Conservation (phyloP, 2,888 invertebrate genomes). For the Tipula unca region DNA sequence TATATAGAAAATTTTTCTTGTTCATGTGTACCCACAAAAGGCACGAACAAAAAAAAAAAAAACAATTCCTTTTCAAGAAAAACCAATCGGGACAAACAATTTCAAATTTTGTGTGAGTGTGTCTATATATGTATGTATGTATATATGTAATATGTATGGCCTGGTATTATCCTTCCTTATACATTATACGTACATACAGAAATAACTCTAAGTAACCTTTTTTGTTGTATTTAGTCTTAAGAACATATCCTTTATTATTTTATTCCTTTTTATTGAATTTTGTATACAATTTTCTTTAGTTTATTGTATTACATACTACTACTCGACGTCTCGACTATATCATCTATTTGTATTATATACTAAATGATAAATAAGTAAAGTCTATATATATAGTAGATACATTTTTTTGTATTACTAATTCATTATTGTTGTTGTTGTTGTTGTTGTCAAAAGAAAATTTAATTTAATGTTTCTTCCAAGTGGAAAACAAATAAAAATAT, state of each 20-base stretch:
- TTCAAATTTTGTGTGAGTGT: not conserved
- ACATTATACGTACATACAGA: not conserved
- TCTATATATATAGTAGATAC: too few relatives aligned
- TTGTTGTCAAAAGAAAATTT: not conserved
- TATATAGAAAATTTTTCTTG: not conserved
- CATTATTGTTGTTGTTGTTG: not conserved
- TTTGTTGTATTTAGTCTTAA: not conserved
- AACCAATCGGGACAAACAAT: slow-evolving; percentile 14
- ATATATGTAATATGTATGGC: too few relatives aligned
- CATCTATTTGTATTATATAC: not conserved
- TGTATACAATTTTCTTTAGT: not conserved
- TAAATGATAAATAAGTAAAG: not conserved
- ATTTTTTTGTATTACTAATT: not conserved
- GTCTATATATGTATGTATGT: not conserved
- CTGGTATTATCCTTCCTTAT: not conserved
- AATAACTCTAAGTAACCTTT: not conserved
- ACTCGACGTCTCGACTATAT: not conserved
- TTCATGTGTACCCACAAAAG: not conserved
- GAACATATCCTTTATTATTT: slow-evolving; percentile 8
- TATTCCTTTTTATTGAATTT: not conserved
- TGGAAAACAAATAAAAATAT: not conserved
- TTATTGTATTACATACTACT: not conserved
- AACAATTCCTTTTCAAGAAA: not conserved
- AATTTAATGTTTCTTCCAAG: not conserved
- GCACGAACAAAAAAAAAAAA: not conserved